Base-by-base conservation (phyloP, 2,113 vertebrate genomes). In the Cromileptes altivelis region DNA sequence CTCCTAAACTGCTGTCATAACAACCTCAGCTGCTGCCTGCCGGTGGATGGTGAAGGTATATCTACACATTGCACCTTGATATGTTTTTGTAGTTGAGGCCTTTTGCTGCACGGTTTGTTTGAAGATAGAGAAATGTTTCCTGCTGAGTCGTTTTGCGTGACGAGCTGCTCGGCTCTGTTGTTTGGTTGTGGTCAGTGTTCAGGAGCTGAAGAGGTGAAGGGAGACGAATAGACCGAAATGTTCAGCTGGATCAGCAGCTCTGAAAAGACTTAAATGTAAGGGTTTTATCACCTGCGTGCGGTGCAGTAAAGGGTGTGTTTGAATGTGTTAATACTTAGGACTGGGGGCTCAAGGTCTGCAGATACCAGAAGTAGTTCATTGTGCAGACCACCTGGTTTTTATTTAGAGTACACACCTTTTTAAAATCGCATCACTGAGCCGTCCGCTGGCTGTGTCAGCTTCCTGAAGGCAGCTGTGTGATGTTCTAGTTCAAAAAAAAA, bases 61-160 rank as follows among this genome's bases (percentile, higher is more conserved):
- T 45, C 65, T 61, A 2, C 78, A 63, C 40, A 27, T 61, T 61
- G 3, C 78, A 60, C 45, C 64, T 18, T 64, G 30, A 14, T 19
- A 23, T 93, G 85, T 87, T 91, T 80, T 79, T 87, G 80, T n/a
- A 87, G 85, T 75, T 1, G 55, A 87, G 86, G 63, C 82, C 80
- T 56, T 40, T 67, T 30, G 82, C 89, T 77, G 82, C 69, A 33
- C 0, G 21, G 78, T 86, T 90, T 87, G 81, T 86, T 93, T 92
- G 64, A 80, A 80, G 75, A 75, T 6, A 3, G 25, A 72, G 72
- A 68, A 21, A 25, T 52, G 70, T 62, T 81, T 75, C 57, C 56
- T 68, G 76, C 86, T 57, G 63, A 75, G 56, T 68, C 1, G 55
- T 55, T 50, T 50, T 25, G 60, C 33, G 30, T 72, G 84, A 70